A percentile compares a stretch with the other conserved stretches of the same genome.
Conservation (phyloP, 1,140 invertebrate genomes). For the Brachionus plicatilis region DNA sequence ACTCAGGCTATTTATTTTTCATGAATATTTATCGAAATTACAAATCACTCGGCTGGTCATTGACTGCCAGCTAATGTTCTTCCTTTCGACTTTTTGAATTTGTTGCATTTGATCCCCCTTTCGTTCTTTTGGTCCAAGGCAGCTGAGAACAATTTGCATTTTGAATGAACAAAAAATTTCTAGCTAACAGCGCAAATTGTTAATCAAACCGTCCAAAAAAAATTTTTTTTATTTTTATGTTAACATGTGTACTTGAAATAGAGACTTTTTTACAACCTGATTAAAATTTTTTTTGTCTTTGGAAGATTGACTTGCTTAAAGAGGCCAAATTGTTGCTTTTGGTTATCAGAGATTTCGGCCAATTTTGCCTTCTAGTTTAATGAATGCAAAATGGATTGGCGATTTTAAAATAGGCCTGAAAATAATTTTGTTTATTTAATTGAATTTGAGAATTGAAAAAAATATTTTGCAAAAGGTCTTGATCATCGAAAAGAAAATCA, state of each 20-base stretch:
- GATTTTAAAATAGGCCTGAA: too few relatives aligned
- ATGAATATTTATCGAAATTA: constrained; percentile 34
- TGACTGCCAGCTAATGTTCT: background rate
- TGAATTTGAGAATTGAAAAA: background rate
- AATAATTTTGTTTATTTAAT: too few relatives aligned
- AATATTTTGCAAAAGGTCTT: too few relatives aligned
- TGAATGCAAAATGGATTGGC: too few relatives aligned
- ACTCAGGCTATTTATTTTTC: constrained; percentile 19
- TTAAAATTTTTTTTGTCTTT: background rate
- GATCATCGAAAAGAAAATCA: too few relatives aligned
- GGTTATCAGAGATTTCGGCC: background rate
- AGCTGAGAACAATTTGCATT: background rate
- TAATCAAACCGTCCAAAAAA: background rate
- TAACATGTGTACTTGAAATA: background rate
- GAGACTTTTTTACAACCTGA: background rate
- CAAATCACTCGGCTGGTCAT: constrained; percentile 23
- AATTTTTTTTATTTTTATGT: background rate
- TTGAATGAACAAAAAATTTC: background rate
- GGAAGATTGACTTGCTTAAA: background rate
- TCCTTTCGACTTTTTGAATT: background rate
- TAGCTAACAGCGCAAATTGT: background rate
- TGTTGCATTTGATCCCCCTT: background rate
- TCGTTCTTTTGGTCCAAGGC: background rate
- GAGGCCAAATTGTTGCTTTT: background rate
- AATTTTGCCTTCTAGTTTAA: too few relatives aligned